Evolutionary conservation across 2,888 invertebrate genomes (phyloP), one percentile per base, ranked within the genome.

Genomic region (Melieria crassipennis): DNA sequence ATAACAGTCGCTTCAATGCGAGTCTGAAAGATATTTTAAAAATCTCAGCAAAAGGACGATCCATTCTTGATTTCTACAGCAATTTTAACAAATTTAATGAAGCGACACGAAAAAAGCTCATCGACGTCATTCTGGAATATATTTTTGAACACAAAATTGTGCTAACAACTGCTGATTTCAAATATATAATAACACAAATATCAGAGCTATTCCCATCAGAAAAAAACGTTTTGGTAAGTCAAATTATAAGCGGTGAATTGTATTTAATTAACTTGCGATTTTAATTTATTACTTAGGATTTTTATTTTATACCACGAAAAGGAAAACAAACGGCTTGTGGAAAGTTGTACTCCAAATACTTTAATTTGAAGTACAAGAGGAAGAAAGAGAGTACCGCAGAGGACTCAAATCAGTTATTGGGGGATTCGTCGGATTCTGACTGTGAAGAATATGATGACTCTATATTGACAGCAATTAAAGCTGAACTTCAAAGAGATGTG

Each of bases 201-300:
- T n/a, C 43, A 9, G 9, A 55, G 11, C 10, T 65, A 45, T 65
- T 65, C 30, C 56, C 65, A 65, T 43, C 55, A 45, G 65, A 65
- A 65, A 65, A 55, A 30, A 11, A 56, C 30, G 43, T 56, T 55
- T 42, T 30, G 30, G 30, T 30, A 30, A 30, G 30, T 30, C 30
- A 30, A 30, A 30, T 30, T 30, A 30, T 30, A 16, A 16, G 16
- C 16, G 16, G 16, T 11, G 30, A 65, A 11, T 65, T 47, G 5
- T 48, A 46, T 55, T 55, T 50, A 55, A 11, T 43, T 16, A 11
- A 9, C 43, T 55, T 55, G 11, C 9, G n/a, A 9, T 65, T 52
- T 65, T 65, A n/a, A 7, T 55, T 16, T 55, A n/a, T 30, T 65
- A 7, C 13, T 65, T 55, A 67, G 67, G 67, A 67, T 16, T 67